These are phyloP conservation scores for Allolobophora icterica DNA, from an alignment of 2,888 invertebrate genomes.

Conservation along the genomic window DNA sequence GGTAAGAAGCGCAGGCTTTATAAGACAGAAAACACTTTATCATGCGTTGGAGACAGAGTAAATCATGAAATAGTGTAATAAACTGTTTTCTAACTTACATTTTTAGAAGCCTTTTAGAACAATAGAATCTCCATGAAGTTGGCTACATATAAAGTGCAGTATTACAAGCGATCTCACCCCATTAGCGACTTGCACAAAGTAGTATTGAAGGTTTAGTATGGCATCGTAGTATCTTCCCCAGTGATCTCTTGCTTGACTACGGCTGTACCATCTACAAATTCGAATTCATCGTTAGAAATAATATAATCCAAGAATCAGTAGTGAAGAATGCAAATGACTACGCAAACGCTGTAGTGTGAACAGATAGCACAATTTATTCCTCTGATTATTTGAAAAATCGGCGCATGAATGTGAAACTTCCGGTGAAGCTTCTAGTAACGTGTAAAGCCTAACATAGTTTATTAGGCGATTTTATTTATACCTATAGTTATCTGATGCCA, in stretches of 20 bases:
- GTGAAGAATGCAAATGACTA: background rate
- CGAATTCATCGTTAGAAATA: background rate
- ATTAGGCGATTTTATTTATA: too few relatives aligned
- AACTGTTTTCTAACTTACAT: background rate
- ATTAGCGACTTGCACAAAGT: constrained; percentile 44
- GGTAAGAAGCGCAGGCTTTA: too few relatives aligned
- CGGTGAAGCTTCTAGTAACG: too few relatives aligned
- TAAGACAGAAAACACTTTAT: too few relatives aligned
- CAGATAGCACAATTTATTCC: background rate
- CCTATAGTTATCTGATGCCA: background rate
- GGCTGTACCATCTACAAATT: constrained; percentile 39
- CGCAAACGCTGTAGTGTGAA: background rate
- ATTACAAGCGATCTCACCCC: constrained; percentile 38
- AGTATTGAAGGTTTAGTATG: constrained; percentile 41
- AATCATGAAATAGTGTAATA: background rate
- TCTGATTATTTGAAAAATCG: background rate
- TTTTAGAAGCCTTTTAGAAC: background rate
- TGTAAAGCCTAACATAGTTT: too few relatives aligned
- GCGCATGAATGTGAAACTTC: background rate
- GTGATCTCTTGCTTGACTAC: background rate
- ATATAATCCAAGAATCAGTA: background rate
- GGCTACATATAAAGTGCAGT: background rate
- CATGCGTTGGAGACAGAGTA: background rate
- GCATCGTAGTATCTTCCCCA: constrained; percentile 32
- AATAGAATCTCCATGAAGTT: background rate